Base-by-base conservation (phyloP, 2,113 vertebrate genomes). In the Lanius collurio region DNA sequence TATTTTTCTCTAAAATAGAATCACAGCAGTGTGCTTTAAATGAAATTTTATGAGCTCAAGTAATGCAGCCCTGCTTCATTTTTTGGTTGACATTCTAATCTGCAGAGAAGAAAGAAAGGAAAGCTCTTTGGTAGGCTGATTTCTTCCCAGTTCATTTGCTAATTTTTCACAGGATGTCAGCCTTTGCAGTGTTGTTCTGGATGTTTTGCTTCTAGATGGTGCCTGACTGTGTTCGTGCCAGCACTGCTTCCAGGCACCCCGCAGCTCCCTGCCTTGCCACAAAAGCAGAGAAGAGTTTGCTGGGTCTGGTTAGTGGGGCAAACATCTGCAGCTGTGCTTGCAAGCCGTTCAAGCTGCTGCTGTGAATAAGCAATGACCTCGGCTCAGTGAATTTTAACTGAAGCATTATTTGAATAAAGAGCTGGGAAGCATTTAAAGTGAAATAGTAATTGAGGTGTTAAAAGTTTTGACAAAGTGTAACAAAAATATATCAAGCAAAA, bases 171-270 rank as follows among this genome's bases (percentile, higher is more conserved):
- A 47, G 77, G 69, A 56, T 44, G 52, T 75, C 74, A 87, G 87
- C 39, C 67, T 74, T 62, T 50, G 62, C 56, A 26, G 42, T 10
- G 49, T 2, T 77, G 57, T 86, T 95, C 90, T 92, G 84, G 83
- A n/a, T 83, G 41, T 73, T 95, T 90, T 94, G 57, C 79, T 94
- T 76, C n/a, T 76, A 84, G 81, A 90, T 91, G 79, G 42, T 90
- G 82, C 91, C 89, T 94, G 89, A 87, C 56, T 64, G 47, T 30
- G 33, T 20, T 9, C 0, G 12, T 69, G 76, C 52, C 93, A 89
- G 35, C 39, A 7, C 16, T 5, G 31, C 59, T 97, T 42, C 62
- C 67, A 93, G 69, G 24, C 13, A 0, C 71, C 79, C 68, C 4
- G 28, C 23, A 30, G 78, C 79, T 89, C 18, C 1, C 62, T 46